Percentiles rank a stretch among this genome's conserved stretches.
These are phyloP conservation scores for Cerceris ruficornis DNA, from an alignment of 2,888 invertebrate genomes.

Conservation along the genomic window DNA sequence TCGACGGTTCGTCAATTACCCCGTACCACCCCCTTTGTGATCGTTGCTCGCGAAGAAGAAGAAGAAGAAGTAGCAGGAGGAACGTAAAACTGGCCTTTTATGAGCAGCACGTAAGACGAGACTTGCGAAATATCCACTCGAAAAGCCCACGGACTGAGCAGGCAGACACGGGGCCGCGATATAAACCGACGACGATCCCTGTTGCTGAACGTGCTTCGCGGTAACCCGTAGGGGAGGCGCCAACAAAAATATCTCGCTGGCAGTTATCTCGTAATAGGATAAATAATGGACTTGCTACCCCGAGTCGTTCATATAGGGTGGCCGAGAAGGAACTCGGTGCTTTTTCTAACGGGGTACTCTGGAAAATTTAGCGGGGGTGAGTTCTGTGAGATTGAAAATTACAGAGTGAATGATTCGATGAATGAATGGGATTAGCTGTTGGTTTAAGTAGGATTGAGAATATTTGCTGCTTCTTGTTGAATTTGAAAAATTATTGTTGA, in stretches of 20 bases:
- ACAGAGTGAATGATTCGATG: not conserved
- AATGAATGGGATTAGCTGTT: too few relatives aligned
- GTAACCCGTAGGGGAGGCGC: slow-evolving; percentile 8
- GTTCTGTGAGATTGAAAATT: slow-evolving; percentile 16
- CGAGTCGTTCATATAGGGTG: slow-evolving; percentile 24
- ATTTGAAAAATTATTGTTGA: too few relatives aligned
- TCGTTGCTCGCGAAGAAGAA: slow-evolving; percentile 20
- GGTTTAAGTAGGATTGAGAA: too few relatives aligned
- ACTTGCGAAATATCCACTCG: slow-evolving; percentile 55
- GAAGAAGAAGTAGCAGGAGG: slow-evolving; percentile 4
- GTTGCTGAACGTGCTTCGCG: slow-evolving; percentile 31
- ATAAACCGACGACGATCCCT: slow-evolving; percentile 43
- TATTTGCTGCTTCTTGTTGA: too few relatives aligned
- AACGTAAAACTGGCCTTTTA: slow-evolving; percentile 49
- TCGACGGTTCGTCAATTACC: slow-evolving; percentile 38
- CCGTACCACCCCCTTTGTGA: slow-evolving; percentile 2
- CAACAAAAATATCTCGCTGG: slow-evolving; percentile 46
- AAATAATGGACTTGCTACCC: slow-evolving; percentile 43
- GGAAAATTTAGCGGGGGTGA: slow-evolving; percentile 28
- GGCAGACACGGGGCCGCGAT: slow-evolving; percentile 31
- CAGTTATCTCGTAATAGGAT: slow-evolving; percentile 59
- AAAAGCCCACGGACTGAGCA: slow-evolving; percentile 23
- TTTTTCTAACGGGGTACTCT: slow-evolving; percentile 38
- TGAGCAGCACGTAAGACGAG: slow-evolving; percentile 50
- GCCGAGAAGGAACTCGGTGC: slow-evolving; percentile 6